A percentile compares a stretch with the other conserved stretches of the same genome.
These are phyloP conservation scores for Actinopyga echinites DNA, from an alignment of 53 echinoderm and acorn worm species.

Conservation along the genomic window DNA sequence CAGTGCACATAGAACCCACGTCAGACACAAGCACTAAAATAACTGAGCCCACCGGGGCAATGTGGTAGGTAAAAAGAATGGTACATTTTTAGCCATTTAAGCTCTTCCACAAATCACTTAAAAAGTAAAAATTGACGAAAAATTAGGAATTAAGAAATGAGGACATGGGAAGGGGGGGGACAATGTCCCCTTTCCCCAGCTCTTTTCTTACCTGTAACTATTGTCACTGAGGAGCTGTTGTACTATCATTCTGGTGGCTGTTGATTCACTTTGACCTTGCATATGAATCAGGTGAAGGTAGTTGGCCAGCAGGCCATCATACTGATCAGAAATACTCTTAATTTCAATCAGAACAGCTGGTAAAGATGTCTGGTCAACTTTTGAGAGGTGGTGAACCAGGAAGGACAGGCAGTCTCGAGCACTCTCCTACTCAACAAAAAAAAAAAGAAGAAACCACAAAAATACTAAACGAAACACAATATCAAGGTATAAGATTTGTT, in stretches of 20 bases:
- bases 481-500: no score
- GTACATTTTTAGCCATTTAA: no score
- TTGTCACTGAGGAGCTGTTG: constrained; percentile 86
- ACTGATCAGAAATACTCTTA: constrained; percentile 92
- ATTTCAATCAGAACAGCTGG: constrained; percentile 95
- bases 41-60: no score
- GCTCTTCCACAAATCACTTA: no score
- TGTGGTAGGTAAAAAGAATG: no score
- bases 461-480: no score
- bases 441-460: not conserved
- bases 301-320: constrained; percentile 74
- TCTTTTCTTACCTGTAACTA: constrained; percentile 50
- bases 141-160: no score
- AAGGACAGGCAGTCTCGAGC: constrained; percentile 73
- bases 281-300: constrained; percentile 75
- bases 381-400: constrained; percentile 64
- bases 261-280: constrained; percentile 87
- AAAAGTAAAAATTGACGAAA: no score
- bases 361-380: constrained; percentile 82
- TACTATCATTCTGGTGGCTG: constrained; percentile 93
- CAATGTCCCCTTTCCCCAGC: no score
- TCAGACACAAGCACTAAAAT: no score
- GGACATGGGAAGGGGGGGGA: no score
- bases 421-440: constrained; percentile 42
- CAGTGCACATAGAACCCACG: no score